Evolutionary conservation across 2,113 vertebrate species (phyloP).

Genomic region (Hystrix cristata): DNA sequence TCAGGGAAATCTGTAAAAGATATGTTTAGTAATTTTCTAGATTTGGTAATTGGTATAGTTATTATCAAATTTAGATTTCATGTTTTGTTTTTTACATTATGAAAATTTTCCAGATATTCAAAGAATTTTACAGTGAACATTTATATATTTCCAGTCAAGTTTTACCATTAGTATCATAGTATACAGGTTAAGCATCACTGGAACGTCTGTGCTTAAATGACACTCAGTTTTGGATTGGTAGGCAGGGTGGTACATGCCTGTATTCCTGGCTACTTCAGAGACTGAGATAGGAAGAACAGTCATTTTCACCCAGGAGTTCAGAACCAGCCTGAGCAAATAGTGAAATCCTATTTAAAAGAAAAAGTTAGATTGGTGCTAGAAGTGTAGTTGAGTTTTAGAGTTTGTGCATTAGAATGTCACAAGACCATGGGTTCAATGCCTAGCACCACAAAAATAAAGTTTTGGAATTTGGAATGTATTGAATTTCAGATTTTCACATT

Average conservation of each 20-base stretch:
- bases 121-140: background rate
- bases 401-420: background rate
- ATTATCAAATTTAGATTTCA: slow-evolving; percentile 12
- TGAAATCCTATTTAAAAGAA: background rate
- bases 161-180: background rate
- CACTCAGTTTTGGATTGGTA: background rate
- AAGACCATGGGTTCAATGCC: background rate
- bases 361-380: background rate
- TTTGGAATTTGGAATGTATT: background rate
- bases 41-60: slow-evolving; percentile 15
- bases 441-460: background rate
- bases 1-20: background rate
- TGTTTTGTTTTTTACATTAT: slow-evolving; percentile 5
- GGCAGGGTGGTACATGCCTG: background rate
- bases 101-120: background rate
- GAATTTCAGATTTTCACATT: background rate
- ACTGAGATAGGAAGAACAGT: background rate
- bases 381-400: background rate
- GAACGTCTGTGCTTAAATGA: background rate
- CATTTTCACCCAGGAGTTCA: background rate
- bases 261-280: background rate
- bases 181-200: background rate
- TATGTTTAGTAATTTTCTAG: background rate
- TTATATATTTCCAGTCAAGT: background rate
- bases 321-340: background rate